These are phyloP conservation scores for Mesorhabditis sp. DNA, from an alignment of 2,888 invertebrate genomes.

Conservation along the genomic window DNA sequence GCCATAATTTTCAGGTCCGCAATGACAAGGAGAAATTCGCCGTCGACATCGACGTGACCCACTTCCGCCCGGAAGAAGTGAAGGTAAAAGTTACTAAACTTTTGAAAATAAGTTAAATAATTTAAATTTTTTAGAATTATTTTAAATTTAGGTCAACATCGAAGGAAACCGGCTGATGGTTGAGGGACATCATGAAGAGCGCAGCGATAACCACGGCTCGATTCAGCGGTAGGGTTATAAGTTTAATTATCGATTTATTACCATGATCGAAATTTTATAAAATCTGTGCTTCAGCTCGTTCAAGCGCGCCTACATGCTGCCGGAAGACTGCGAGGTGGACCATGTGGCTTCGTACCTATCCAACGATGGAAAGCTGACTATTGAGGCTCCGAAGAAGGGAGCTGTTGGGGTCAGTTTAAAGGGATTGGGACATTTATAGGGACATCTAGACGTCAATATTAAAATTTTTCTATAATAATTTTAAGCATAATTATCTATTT, in stretches of 20 bases:
- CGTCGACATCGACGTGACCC: background rate
- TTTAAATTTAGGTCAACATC: background rate
- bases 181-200: slow-evolving; percentile 6
- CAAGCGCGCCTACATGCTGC: background rate
- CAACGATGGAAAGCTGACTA: slow-evolving; percentile 4
- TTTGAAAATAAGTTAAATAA: background rate
- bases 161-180: background rate
- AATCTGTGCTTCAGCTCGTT: background rate
- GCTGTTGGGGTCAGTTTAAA: background rate
- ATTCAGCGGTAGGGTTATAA: slow-evolving; percentile 2
- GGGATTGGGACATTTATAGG: too few relatives aligned
- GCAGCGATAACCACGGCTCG: background rate
- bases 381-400: slow-evolving; percentile 3
- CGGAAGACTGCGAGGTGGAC: slow-evolving; percentile 2
- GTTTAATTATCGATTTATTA: background rate
- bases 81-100: background rate
- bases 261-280: background rate
- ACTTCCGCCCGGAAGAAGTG: slow-evolving; percentile 1
- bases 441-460: too few relatives aligned
- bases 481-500: too few relatives aligned
- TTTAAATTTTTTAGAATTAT: background rate
- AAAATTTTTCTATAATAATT: background rate
- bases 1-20: background rate
- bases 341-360: background rate
- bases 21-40: background rate